Conservation (phyloP, 2,113 vertebrate genomes). For the Actenoides lindsayi region DNA sequence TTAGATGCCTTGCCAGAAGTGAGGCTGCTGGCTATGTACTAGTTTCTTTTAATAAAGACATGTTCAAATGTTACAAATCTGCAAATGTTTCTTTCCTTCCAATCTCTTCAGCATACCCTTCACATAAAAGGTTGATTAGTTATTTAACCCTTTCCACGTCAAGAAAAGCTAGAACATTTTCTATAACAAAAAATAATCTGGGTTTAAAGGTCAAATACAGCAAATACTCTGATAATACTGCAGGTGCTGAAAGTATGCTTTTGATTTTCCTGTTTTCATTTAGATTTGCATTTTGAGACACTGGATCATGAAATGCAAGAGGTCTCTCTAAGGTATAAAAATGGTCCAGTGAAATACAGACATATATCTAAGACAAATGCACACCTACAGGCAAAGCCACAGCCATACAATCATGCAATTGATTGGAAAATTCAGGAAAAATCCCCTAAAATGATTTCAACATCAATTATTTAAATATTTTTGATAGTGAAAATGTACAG, state of each 20-base stretch:
- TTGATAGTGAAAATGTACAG: background rate
- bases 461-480: background rate
- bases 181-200: background rate
- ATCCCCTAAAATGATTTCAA: background rate
- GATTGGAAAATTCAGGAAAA: background rate
- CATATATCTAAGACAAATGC: background rate
- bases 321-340: background rate
- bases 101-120: background rate
- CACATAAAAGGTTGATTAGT: background rate
- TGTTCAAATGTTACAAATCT: slow-evolving; percentile 1
- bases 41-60: background rate
- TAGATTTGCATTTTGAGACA: background rate
- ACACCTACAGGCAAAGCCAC: background rate
- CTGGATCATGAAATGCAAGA: background rate
- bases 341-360: background rate
- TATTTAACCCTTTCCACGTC: background rate
- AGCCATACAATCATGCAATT: background rate
- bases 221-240: background rate
- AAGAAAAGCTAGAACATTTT: background rate
- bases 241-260: background rate
- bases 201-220: background rate
- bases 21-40: slow-evolving; percentile 5
- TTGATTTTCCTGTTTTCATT: background rate
- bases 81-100: background rate
- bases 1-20: slow-evolving; percentile 26